Conservation (phyloP, 2,113 vertebrate genomes). For the Myanophis thanlyinensis region DNA sequence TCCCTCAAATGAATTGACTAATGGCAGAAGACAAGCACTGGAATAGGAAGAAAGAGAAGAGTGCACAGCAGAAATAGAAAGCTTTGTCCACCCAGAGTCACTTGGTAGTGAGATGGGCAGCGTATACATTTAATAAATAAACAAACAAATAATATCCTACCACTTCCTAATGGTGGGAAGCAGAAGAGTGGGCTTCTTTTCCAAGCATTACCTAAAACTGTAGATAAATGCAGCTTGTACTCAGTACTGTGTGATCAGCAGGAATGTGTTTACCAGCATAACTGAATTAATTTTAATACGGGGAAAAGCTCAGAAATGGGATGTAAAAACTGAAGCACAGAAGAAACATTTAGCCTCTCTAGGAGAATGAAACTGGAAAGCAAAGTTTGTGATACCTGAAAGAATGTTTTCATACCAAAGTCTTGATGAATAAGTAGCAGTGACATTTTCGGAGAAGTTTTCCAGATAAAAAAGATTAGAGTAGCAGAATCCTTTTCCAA, state of each 20-base stretch:
- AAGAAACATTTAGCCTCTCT: neutral
- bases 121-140: neutral
- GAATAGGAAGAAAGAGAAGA: neutral
- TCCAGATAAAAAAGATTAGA: neutral
- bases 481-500: neutral
- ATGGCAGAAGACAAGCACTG: neutral
- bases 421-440: neutral
- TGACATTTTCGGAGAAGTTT: neutral
- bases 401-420: neutral
- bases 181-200: neutral
- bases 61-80: neutral
- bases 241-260: neutral
- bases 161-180: neutral
- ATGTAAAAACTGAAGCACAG: neutral
- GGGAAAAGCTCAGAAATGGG: neutral
- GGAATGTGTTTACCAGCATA: neutral
- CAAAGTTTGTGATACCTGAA: neutral
- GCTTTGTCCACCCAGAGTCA: neutral
- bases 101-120: neutral
- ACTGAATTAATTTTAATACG: neutral
- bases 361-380: neutral
- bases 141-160: neutral
- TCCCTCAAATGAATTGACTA: neutral
- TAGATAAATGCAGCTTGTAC: neutral
- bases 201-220: neutral